Base-by-base conservation (phyloP, 2,888 invertebrate genomes). In the Ophraella communa region DNA sequence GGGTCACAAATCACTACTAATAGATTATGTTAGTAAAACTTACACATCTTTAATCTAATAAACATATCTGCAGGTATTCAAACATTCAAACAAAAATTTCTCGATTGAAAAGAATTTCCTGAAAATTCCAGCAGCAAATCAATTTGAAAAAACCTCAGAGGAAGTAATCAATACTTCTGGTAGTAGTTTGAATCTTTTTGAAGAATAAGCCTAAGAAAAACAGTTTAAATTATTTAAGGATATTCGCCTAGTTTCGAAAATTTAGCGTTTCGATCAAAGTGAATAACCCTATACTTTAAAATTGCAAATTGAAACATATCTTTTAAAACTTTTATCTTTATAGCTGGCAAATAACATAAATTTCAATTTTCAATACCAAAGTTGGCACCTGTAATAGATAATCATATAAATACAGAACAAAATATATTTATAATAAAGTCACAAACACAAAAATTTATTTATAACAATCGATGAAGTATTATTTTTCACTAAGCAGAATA, bases 331-430 rank as follows among this genome's bases (percentile, higher is more conserved):
- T 30, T 10, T 4, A 30, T 4, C 7, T 30, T 30, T 0, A 10
- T 30, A 0, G 7, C 2, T 5, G 7, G 39, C 5, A 17, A 45
- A 0, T 4, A 20, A 18, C 8, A 8, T 27, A 11, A 11, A 20
- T 45, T 45, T 45, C 21, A 21, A 45, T 20, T 45, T 45, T 11
- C 11, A 45, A 45, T 45, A 20, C n/a, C 10, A 45, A 21, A 20
- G 11, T 4, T 21, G 18, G 45, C 45, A 45, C 45, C 45, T 3
- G n/a, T 21, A 21, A 4, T 11, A 21, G 3, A 21, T 11, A 21
- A 21, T 21, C 21, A 45, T 21, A 21, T 20, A 20, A 45, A 45
- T 52, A 63, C 33, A 53, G 58, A 63, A 58, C 63, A 51, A 54
- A 35, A 14, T 7, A 14, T n/a, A n/a, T 1, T n/a, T 35, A 14